Evolutionary conservation across 2,113 vertebrate genomes (phyloP), one percentile per base, ranked within the genome.

Genomic region (Morphnarchus princeps): DNA sequence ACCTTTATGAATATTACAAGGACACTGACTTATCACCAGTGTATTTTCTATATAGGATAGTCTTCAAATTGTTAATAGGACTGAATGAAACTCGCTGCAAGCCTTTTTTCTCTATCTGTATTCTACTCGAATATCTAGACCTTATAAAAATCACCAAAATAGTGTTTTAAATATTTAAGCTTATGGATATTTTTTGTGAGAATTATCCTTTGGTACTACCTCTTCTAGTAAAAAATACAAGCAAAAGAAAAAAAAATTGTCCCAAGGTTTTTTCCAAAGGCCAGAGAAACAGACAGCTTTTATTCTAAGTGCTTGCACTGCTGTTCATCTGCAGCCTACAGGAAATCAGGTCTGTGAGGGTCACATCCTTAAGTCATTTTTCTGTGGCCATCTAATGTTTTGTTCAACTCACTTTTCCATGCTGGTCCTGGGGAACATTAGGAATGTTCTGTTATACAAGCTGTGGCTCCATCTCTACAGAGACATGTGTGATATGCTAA

Each of bases 311-410:
- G 34, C 57, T 84, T 93, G 45, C 32, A 26, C 80, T 89, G 40
- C 65, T 89, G 59, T 84, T 95, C 77, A 52, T 95, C 72, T 93
- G 67, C 86, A 92, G 61, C 55, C 65, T 65, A 65, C 91, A 96
- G 92, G 95, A 97, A 95, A 82, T 95, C 91, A 95, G 87, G 80
- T 87, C 96, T 93, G 36, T 82, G 62, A 95, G 54, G 93, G 96
- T 97, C 96, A 97, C 73, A 90, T 94, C 92, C 95, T 95, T 88
- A 61, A 94, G 77, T 85, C 52, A 95, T 95, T 97, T 92, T 97
- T 94, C 82, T 94, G n/a, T 58, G 25, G 34, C 52, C 55, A 76
- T 93, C 89, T 87, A 89, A 95, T 54, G 89, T 45, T 84, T 94
- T 82, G 40, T 52, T 59, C 70, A 70, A 93, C 69, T 91, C 49